Evolutionary conservation across 2,888 invertebrate genomes (phyloP).

Genomic region (Acanthoscelides obtectus): DNA sequence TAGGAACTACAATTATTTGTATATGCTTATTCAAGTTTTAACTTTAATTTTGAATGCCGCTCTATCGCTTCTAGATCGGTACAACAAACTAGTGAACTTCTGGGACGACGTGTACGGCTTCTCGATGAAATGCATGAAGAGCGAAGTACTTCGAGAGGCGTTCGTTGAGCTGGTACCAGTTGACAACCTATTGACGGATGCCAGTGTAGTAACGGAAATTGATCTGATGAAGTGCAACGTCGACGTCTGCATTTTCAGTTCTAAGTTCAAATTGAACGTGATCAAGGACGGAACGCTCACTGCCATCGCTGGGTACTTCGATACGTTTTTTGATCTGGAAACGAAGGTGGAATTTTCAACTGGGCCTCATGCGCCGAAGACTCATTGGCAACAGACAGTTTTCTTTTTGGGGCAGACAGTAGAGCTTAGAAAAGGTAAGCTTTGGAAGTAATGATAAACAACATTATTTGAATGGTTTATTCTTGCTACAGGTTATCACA

Average conservation of each 20-base stretch:
- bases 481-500: too few relatives aligned
- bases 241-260: conserved; percentile 67
- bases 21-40: too few relatives aligned
- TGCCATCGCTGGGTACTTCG: conserved; percentile 87
- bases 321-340: conserved; percentile 75
- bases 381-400: conserved; percentile 95
- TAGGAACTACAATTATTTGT: too few relatives aligned
- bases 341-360: conserved; percentile 70
- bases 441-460: too few relatives aligned
- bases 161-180: conserved; percentile 62
- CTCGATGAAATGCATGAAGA: conserved; percentile 88
- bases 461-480: too few relatives aligned
- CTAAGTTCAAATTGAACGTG: conserved; percentile 64
- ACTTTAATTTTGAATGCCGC: too few relatives aligned
- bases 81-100: conserved; percentile 70
- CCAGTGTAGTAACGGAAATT: conserved; percentile 63
- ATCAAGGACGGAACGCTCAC: conserved; percentile 65
- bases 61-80: conserved; percentile 52
- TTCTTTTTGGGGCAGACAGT: conserved; percentile 76
- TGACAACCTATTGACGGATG: conserved; percentile 62
- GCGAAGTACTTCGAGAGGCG: conserved; percentile 76
- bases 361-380: conserved; percentile 66
- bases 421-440: conserved; percentile 60
- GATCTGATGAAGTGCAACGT: conserved; percentile 72
- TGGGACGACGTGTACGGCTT: conserved; percentile 95